Evolutionary conservation across 2,113 vertebrate genomes (phyloP).

Genomic region (Mesocricetus auratus): DNA sequence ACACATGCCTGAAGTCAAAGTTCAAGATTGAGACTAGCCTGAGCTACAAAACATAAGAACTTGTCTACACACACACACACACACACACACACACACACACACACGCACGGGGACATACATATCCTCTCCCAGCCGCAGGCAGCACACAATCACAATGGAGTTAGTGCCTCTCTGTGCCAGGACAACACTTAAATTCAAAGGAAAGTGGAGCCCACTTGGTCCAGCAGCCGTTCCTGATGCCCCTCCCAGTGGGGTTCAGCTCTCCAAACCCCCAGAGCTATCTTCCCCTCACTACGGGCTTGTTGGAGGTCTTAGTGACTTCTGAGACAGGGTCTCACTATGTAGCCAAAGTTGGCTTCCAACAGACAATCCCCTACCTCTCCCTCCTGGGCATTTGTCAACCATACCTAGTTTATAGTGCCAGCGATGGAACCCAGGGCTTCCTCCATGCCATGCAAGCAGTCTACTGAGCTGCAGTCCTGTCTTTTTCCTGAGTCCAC

Average conservation of each 20-base stretch:
- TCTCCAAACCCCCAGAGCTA: background rate
- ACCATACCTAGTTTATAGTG: background rate
- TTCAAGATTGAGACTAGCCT: background rate
- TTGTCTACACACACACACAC: background rate
- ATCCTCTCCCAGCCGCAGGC: too few relatives aligned
- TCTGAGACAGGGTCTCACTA: background rate
- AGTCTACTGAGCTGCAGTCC: background rate
- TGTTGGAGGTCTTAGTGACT: background rate
- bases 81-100: background rate
- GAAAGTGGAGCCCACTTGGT: background rate
- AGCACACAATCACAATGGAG: background rate
- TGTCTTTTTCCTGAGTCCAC: background rate
- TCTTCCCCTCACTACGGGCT: background rate
- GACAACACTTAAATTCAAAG: background rate
- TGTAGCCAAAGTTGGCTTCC: background rate
- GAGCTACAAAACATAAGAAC: background rate
- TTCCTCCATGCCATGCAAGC: background rate
- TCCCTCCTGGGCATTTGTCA: background rate
- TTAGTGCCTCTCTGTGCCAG: background rate
- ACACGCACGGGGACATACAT: background rate
- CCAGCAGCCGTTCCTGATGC: fast-evolving
- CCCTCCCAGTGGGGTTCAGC: fast-evolving
- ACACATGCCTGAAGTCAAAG: too few relatives aligned
- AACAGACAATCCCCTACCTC: background rate
- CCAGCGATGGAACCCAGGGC: background rate